These are phyloP conservation scores for Syrista parreyssii DNA, from an alignment of 2,888 invertebrate genomes.

Conservation along the genomic window DNA sequence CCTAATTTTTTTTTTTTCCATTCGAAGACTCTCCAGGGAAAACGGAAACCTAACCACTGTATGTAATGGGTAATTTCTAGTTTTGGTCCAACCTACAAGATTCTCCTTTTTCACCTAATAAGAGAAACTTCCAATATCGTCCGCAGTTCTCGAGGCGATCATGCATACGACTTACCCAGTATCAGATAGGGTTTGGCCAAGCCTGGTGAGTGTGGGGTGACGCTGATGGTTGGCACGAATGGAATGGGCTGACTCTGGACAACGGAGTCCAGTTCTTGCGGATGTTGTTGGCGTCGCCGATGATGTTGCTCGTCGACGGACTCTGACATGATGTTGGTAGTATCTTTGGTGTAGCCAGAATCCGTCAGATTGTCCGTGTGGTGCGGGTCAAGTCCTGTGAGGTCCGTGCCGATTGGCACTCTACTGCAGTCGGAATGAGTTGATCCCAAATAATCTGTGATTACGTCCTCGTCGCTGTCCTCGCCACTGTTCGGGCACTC, in stretches of 20 bases:
- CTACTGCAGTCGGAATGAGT: slow-evolving; percentile 55
- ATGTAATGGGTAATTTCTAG: too few species aligned
- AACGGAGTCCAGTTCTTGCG: slow-evolving; percentile 41
- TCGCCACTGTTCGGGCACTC: slow-evolving; percentile 77
- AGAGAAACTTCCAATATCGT: too few species aligned
- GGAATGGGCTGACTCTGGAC: slow-evolving; percentile 59
- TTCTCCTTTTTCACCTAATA: too few species aligned
- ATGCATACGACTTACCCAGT: slow-evolving; percentile 63
- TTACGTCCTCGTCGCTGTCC: slow-evolving; percentile 84
- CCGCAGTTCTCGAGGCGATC: neutral
- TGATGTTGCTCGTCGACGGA: slow-evolving; percentile 39
- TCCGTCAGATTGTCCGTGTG: slow-evolving; percentile 42
- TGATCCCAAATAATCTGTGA: slow-evolving; percentile 76
- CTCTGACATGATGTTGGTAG: slow-evolving; percentile 54
- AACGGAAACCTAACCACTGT: too few species aligned
- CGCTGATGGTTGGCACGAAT: slow-evolving; percentile 86
- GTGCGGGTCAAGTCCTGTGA: slow-evolving; percentile 47
- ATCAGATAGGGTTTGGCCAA: slow-evolving; percentile 75
- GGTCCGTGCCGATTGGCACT: slow-evolving; percentile 46
- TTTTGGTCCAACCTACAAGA: too few species aligned
- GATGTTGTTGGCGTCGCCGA: slow-evolving; percentile 35
- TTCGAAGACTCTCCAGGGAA: too few species aligned
- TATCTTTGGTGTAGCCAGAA: slow-evolving; percentile 57
- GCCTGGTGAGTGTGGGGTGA: slow-evolving; percentile 89
- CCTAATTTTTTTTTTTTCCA: neutral